Evolutionary conservation across 2,888 invertebrate genomes (phyloP).

Genomic region (Ophion ellenae): DNA sequence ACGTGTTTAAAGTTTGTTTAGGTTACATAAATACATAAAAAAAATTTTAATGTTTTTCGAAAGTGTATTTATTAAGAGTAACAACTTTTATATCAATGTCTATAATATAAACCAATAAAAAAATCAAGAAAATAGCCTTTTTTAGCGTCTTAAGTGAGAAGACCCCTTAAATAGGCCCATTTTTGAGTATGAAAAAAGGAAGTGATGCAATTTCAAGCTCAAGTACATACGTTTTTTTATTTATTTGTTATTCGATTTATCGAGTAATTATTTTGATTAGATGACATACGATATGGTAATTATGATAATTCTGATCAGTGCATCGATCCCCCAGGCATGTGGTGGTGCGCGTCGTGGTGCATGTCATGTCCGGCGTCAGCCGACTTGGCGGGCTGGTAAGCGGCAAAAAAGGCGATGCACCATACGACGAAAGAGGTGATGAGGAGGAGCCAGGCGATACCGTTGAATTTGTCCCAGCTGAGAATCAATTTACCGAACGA

Average conservation of each 20-base stretch:
- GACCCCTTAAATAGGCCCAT: no score
- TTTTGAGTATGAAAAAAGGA: no score
- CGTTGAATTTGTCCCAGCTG: slow-evolving; percentile 78
- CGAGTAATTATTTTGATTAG: background rate
- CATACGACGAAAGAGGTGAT: slow-evolving; percentile 74
- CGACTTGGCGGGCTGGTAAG: slow-evolving; percentile 65
- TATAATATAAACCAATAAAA: no score
- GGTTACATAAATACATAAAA: no score
- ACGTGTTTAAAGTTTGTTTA: no score
- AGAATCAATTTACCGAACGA: slow-evolving; percentile 68
- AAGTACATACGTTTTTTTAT: background rate
- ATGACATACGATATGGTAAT: slow-evolving; percentile 11
- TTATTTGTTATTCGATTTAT: background rate
- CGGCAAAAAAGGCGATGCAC: slow-evolving; percentile 72
- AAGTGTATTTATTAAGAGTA: no score
- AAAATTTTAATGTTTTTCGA: no score
- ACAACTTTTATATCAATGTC: no score
- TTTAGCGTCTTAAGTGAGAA: no score
- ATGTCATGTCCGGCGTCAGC: slow-evolving; percentile 19
- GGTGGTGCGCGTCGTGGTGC: slow-evolving; percentile 43
- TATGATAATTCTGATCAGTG: slow-evolving; percentile 12
- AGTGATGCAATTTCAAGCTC: background rate
- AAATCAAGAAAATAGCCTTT: no score
- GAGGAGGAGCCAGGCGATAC: slow-evolving; percentile 66
- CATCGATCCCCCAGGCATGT: slow-evolving; percentile 31